Evolutionary conservation across 1,140 invertebrate genomes (phyloP).

Genomic region (Bursaphelenchus mucronatus): DNA sequence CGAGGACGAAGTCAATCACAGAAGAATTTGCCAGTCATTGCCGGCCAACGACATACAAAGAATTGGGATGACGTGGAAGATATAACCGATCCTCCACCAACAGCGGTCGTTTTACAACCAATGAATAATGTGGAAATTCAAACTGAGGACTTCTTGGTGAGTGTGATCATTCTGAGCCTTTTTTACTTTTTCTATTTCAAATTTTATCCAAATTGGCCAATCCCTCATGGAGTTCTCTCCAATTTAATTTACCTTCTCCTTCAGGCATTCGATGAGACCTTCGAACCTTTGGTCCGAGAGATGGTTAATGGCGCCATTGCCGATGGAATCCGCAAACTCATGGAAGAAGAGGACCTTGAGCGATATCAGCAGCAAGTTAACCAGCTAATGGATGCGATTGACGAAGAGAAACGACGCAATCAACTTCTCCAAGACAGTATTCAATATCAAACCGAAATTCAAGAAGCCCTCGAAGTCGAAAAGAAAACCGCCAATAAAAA

Average conservation of each 20-base stretch:
- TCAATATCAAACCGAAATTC: conserved; percentile 12
- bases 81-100: conserved; percentile 10
- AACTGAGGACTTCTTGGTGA: conserved; percentile 14
- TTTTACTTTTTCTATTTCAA: too few relatives aligned
- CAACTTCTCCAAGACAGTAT: conserved; percentile 19
- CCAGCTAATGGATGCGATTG: conserved; percentile 20
- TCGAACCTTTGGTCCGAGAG: conserved; percentile 27
- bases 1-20: neutral
- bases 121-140: neutral
- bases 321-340: conserved; percentile 27
- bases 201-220: too few relatives aligned
- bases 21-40: neutral
- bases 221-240: too few relatives aligned
- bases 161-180: too few relatives aligned
- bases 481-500: conserved; percentile 14
- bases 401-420: conserved; percentile 25
- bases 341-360: conserved; percentile 29
- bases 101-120: neutral
- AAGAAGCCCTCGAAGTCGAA: conserved; percentile 21
- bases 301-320: conserved; percentile 30
- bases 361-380: conserved; percentile 23
- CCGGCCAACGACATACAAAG: conserved; percentile 4
- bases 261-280: conserved; percentile 29
- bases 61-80: conserved; percentile 13
- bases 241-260: neutral